Evolutionary conservation across 1,140 invertebrate genomes (phyloP).

Genomic region (Eriosoma lanigerum): DNA sequence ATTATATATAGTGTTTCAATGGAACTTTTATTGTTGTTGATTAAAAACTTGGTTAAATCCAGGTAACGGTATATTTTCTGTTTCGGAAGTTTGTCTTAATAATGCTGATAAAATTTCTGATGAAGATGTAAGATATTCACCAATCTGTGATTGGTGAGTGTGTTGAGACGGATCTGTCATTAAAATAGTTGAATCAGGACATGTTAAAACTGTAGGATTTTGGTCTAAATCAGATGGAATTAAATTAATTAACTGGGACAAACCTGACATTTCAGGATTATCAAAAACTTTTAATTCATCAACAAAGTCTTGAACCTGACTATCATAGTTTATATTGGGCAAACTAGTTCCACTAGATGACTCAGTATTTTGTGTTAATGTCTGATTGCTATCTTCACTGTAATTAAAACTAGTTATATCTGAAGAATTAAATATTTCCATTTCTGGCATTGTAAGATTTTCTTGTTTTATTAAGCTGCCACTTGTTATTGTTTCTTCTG

Average conservation of each 20-base stretch:
- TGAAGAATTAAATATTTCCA: constrained; percentile 22
- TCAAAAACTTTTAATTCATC: constrained; percentile 42
- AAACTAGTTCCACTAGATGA: constrained; percentile 22
- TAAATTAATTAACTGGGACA: constrained; percentile 28
- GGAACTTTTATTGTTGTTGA: constrained; percentile 52
- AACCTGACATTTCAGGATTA: constrained; percentile 28
- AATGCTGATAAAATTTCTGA: constrained; percentile 47
- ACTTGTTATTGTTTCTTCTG: constrained; percentile 38
- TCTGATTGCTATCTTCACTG: neutral
- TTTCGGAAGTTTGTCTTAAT: constrained; percentile 49
- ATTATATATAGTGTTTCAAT: neutral
- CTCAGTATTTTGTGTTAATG: constrained; percentile 8
- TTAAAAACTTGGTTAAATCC: constrained; percentile 55
- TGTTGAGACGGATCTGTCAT: constrained; percentile 36
- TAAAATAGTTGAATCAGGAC: constrained; percentile 18
- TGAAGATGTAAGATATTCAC: constrained; percentile 44
- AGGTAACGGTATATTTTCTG: constrained; percentile 52
- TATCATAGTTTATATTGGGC: neutral
- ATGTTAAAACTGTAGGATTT: constrained; percentile 29
- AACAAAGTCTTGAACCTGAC: neutral
- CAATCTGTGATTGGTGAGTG: constrained; percentile 25
- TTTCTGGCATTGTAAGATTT: neutral
- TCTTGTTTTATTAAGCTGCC: constrained; percentile 35
- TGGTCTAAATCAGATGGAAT: constrained; percentile 15
- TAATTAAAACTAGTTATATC: constrained; percentile 40